Evolutionary conservation across 1,140 invertebrate species (phyloP).

Genomic region (Pseudomyrmex dendroicus): DNA sequence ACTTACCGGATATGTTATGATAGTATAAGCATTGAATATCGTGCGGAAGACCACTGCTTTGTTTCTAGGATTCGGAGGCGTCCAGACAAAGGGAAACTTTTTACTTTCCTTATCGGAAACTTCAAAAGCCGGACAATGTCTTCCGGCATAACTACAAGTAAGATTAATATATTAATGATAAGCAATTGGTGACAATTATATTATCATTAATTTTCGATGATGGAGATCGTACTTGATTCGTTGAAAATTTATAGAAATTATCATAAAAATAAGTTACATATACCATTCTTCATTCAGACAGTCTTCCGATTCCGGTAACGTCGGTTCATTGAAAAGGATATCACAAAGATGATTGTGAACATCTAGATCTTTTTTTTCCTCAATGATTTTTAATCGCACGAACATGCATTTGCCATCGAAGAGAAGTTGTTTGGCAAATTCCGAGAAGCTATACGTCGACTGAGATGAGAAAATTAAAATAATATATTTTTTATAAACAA

Average conservation of each 20-base stretch:
- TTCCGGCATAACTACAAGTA: constrained; percentile 75
- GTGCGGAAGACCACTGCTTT: constrained; percentile 77
- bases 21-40: constrained; percentile 80
- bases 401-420: constrained; percentile 81
- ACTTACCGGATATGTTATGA: constrained; percentile 79
- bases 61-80: constrained; percentile 81
- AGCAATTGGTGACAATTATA: not conserved
- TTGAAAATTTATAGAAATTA: too few species aligned
- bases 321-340: constrained; percentile 77
- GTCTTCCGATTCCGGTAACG: constrained; percentile 69
- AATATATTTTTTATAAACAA: not conserved
- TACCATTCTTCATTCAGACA: constrained; percentile 79
- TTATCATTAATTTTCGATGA: not conserved
- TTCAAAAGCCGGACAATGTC: constrained; percentile 76
- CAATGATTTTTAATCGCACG: constrained; percentile 77
- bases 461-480: constrained; percentile 42
- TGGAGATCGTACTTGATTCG: not conserved
- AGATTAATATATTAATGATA: not conserved
- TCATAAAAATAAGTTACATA: not conserved
- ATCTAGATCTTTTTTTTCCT: constrained; percentile 71
- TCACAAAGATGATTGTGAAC: constrained; percentile 77
- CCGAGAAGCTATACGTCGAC: constrained; percentile 76
- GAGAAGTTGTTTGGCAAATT: constrained; percentile 76
- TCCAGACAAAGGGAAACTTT: constrained; percentile 79
- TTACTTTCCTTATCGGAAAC: constrained; percentile 75